Percentiles rank a stretch among this genome's conserved stretches.
Conservation (phyloP, 1,140 invertebrate species). For the Aradophagus sp. region DNA sequence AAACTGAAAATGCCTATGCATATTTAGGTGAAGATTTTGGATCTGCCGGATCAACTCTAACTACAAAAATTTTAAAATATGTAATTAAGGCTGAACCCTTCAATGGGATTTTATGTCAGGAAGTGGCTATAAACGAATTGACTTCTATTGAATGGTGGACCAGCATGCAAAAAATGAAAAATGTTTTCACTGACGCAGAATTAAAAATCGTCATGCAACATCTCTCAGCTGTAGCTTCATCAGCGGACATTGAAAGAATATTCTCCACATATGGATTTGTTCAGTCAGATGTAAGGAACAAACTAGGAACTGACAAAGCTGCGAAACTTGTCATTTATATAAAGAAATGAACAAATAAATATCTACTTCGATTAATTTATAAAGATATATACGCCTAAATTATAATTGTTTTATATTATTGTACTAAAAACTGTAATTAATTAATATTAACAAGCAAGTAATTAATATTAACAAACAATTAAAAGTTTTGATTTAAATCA, state of each 20-base stretch:
- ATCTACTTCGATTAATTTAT: no score
- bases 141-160: slow-evolving; percentile 14
- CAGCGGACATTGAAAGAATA: slow-evolving; percentile 6
- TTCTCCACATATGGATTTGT: slow-evolving; percentile 18
- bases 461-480: no score
- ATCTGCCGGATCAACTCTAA: background rate
- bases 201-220: slow-evolving; percentile 1
- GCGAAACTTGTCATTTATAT: slow-evolving; percentile 16
- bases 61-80: slow-evolving; percentile 6
- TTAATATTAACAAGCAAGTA: no score
- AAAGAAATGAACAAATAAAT: slow-evolving; percentile 4
- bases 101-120: background rate
- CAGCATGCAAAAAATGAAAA: slow-evolving; percentile 12
- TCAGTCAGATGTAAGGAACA: slow-evolving; percentile 12
- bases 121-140: background rate
- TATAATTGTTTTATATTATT: no score
- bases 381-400: no score
- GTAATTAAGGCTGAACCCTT: slow-evolving; percentile 4
- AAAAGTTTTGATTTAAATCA: slow-evolving; percentile 15
- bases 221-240: slow-evolving; percentile 13
- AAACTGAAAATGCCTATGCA: slow-evolving; percentile 5
- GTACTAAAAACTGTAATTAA: no score
- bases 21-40: slow-evolving; percentile 5
- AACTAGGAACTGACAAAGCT: slow-evolving; percentile 6
- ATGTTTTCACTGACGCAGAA: slow-evolving; percentile 5